A percentile compares a stretch with the other conserved stretches of the same genome.
phyloP scores from a whole-genome alignment of 1,140 invertebrate species.

The Drosophila burlai region DNA sequence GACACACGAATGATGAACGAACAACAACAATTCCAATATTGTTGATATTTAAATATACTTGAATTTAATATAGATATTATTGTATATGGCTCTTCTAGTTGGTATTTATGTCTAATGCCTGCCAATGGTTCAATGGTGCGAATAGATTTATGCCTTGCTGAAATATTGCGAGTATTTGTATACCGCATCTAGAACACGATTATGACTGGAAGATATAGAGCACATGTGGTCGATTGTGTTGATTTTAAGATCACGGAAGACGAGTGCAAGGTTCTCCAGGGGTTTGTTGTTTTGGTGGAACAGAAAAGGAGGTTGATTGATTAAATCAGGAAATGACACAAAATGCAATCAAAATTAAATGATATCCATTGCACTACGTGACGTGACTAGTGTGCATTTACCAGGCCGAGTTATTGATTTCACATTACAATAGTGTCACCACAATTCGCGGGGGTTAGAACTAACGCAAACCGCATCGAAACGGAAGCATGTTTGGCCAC shows the following conservation, averaged over 20 bases:
- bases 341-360: constrained; percentile 6
- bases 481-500: constrained; percentile 33
- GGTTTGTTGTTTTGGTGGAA: neutral
- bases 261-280: constrained; percentile 26
- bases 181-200: constrained; percentile 10
- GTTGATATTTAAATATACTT: constrained; percentile 65
- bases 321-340: constrained; percentile 37
- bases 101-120: constrained; percentile 63
- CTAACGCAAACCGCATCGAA: constrained; percentile 13
- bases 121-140: constrained; percentile 52
- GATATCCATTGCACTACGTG: constrained; percentile 47
- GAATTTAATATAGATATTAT: constrained; percentile 20
- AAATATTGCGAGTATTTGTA: constrained; percentile 60
- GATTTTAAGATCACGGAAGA: constrained; percentile 29
- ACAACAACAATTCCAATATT: constrained; percentile 23
- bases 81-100: constrained; percentile 43
- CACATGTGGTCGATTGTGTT: constrained; percentile 38
- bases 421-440: constrained; percentile 41
- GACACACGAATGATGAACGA: constrained; percentile 70
- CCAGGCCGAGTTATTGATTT: constrained; percentile 66
- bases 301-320: constrained; percentile 35
- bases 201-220: constrained; percentile 31
- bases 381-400: constrained; percentile 42
- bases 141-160: constrained; percentile 67
- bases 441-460: constrained; percentile 6